These are phyloP conservation scores for Nemoura dubitans DNA, from an alignment of 2,888 invertebrate genomes.

Conservation along the genomic window DNA sequence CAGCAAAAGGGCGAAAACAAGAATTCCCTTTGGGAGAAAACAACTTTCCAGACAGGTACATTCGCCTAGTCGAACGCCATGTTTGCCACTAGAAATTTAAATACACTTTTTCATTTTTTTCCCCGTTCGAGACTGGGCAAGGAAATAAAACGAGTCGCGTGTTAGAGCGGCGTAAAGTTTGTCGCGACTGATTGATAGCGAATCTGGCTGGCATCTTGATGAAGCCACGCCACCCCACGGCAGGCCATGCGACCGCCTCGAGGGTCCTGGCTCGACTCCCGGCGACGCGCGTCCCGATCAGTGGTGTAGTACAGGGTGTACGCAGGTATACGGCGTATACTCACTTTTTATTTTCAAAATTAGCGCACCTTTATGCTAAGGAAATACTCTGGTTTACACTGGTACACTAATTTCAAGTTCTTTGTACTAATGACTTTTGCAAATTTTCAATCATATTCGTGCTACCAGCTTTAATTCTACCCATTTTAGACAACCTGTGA, in stretches of 20 bases:
- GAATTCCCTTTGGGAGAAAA: not conserved
- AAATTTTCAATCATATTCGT: too few species aligned
- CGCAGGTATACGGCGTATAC: too few species aligned
- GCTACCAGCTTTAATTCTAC: too few species aligned
- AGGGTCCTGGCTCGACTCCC: not conserved
- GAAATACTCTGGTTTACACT: too few species aligned
- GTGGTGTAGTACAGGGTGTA: too few species aligned
- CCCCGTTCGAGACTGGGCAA: not conserved
- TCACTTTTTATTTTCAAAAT: too few species aligned
- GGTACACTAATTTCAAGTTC: too few species aligned
- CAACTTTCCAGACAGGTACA: not conserved
- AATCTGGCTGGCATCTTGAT: not conserved
- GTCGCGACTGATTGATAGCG: not conserved
- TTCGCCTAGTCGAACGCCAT: not conserved
- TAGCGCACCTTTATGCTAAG: too few species aligned
- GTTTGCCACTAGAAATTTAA: conserved; percentile 24
- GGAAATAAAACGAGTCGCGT: not conserved
- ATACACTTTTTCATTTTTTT: conserved; percentile 1
- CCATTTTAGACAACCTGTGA: too few species aligned
- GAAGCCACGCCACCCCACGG: not conserved
- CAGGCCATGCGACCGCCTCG: not conserved
- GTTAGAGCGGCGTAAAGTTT: not conserved
- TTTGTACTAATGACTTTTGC: too few species aligned
- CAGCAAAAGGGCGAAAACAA: not conserved
- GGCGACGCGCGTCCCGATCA: too few species aligned